Evolutionary conservation across 1,140 invertebrate genomes (phyloP).

Genomic region (Holotrichia oblita): DNA sequence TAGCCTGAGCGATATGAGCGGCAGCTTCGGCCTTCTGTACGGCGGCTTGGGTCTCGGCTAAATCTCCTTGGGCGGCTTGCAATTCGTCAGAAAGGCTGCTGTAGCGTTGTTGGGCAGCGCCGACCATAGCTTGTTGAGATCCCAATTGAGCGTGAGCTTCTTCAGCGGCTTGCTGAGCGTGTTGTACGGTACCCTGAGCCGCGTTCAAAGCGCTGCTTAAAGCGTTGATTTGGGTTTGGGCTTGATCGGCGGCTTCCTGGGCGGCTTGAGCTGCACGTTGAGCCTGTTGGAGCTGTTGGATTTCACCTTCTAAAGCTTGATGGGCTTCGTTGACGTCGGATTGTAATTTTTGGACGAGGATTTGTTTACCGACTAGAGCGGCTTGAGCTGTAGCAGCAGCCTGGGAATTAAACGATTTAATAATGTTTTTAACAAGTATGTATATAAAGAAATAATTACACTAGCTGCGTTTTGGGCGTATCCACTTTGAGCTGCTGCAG

Average conservation of each 20-base stretch:
- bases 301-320: conserved; percentile 69
- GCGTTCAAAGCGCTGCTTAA: conserved; percentile 70
- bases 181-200: conserved; percentile 73
- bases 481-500: conserved; percentile 75
- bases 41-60: no score
- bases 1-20: no score
- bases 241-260: conserved; percentile 71
- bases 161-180: no score
- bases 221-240: conserved; percentile 70
- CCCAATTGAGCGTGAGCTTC: no score
- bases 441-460: conserved; percentile 55
- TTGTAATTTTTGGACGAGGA: conserved; percentile 70
- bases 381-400: no score
- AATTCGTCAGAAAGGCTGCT: no score
- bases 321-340: conserved; percentile 73
- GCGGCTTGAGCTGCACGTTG: conserved; percentile 71
- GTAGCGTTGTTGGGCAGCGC: no score
- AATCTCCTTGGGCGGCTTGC: no score
- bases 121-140: no score
- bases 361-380: conserved; percentile 71
- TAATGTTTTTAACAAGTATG: background rate
- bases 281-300: conserved; percentile 72
- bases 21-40: no score
- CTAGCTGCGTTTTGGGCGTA: conserved; percentile 73
- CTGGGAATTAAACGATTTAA: conserved; percentile 43